phyloP scores from a whole-genome alignment of 2,113 vertebrate species.

The Spea multiplicata region DNA sequence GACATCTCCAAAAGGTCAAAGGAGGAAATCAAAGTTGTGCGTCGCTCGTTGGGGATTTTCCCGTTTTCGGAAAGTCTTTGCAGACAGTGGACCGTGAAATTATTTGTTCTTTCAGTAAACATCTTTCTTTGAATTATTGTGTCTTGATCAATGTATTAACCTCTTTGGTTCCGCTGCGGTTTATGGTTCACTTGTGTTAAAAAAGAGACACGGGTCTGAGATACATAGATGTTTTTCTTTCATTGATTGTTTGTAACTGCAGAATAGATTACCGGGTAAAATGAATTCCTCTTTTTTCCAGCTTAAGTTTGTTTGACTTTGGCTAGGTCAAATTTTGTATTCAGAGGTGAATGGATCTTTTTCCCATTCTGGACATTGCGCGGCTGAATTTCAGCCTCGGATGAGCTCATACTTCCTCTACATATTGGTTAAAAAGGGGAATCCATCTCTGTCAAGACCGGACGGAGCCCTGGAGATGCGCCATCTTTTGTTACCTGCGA shows the following conservation, averaged over 20 bases:
- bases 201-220: background rate
- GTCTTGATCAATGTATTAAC: background rate
- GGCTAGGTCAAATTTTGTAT: background rate
- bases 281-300: too few species aligned
- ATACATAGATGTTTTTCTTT: background rate
- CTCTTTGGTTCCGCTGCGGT: background rate
- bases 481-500: conserved; percentile 2
- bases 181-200: background rate
- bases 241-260: too few species aligned
- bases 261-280: background rate
- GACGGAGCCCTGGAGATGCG: background rate
- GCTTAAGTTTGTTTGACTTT: background rate
- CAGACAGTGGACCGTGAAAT: conserved; percentile 18
- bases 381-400: background rate
- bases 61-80: background rate
- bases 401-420: background rate
- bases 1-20: conserved; percentile 1
- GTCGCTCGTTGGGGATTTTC: background rate
- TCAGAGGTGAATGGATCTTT: background rate
- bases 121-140: background rate
- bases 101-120: conserved; percentile 19
- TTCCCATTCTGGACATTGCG: background rate
- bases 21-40: conserved; percentile 8
- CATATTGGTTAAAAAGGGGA: background rate
- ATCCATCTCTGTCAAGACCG: conserved; percentile 15